These are phyloP conservation scores for Mormyrus lacerda DNA, from an alignment of 2,113 vertebrate species.

Conservation along the genomic window DNA sequence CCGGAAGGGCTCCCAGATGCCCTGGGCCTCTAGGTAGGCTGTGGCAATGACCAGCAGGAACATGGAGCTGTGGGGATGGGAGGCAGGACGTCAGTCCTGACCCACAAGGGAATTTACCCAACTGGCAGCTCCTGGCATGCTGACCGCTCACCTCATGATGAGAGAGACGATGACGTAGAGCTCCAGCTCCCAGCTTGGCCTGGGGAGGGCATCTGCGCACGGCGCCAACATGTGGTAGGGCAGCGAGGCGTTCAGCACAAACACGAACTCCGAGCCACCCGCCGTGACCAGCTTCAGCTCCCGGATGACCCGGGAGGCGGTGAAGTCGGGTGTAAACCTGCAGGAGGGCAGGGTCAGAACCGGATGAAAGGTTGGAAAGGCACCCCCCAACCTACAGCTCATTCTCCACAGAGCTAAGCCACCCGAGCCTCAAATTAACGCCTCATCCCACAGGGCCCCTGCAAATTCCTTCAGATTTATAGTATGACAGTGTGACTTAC, in stretches of 20 bases:
- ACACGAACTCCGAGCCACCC: conserved; percentile 87
- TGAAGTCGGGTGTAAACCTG: conserved; percentile 99
- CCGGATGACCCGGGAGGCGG: conserved; percentile 88
- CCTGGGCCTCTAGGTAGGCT: conserved; percentile 94
- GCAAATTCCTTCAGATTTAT: background rate
- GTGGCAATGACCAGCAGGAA: conserved; percentile 92
- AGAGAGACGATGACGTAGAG: conserved; percentile 88
- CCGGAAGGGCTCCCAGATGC: conserved; percentile 96
- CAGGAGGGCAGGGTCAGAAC: background rate
- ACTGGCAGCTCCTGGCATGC: too few species aligned
- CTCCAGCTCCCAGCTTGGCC: conserved; percentile 90
- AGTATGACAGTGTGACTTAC: conserved; percentile 63
- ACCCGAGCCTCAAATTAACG: background rate
- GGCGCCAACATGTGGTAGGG: conserved; percentile 93
- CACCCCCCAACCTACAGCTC: background rate
- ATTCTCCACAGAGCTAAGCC: background rate
- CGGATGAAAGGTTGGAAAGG: background rate
- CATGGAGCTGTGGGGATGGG: conserved; percentile 72
- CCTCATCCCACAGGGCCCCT: background rate
- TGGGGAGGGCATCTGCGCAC: conserved; percentile 86
- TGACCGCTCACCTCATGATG: conserved; percentile 82
- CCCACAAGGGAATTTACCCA: fast-evolving
- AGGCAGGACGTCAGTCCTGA: background rate
- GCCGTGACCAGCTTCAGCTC: conserved; percentile 84
- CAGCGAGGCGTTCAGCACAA: conserved; percentile 88